Evolutionary conservation across 2,797 vertebrate species (phyloP), one percentile per base, ranked within the genome.

Genomic region (Pogoniulus pusillus): DNA sequence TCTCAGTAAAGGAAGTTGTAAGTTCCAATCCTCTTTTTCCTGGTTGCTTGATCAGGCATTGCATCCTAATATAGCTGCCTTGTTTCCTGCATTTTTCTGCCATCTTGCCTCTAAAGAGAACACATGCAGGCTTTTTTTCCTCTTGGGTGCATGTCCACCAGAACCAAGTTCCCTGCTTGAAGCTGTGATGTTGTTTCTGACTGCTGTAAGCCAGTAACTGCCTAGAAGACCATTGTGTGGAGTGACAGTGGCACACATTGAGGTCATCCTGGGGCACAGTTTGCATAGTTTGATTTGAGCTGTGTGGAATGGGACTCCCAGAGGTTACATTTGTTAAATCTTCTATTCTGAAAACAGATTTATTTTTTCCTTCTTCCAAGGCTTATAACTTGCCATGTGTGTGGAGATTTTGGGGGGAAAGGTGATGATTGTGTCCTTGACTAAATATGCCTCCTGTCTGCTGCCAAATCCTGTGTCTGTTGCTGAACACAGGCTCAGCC

Each of bases 171-270:
- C 37, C 37, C 41, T 16, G 41, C 41, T 41, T 16, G 41, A 7
- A 41, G 41, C 41, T 17, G 41, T 41, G 41, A 15, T 41, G 41
- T 41, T 41, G 15, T 41, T 41, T 41, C 41, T 41, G 41, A 41
- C 59, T 53, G 22, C 57, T 71, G 27, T 41, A 51, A 70, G 54
- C 23, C 59, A 89, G 66, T 55, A 57, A 1, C 39, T 39, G 74
- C 62, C 45, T 64, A 66, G 51, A 64, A 83, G 30, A 6, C 43
- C 27, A 0, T 58, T 74, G 58, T 37, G 69, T 89, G 82, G 34
- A 54, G 81, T 3, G 41, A 15, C 2, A 37, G 41, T 16, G 72
- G 32, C 43, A n/a, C 1, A 0, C 1, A 30, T 2, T 65, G 86
- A 87, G 59, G 32, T 89, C 82, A 35, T 55, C 35, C 30, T 71